These are phyloP conservation scores for Spilarctia lutea DNA, from an alignment of 2,888 invertebrate species.

Conservation along the genomic window DNA sequence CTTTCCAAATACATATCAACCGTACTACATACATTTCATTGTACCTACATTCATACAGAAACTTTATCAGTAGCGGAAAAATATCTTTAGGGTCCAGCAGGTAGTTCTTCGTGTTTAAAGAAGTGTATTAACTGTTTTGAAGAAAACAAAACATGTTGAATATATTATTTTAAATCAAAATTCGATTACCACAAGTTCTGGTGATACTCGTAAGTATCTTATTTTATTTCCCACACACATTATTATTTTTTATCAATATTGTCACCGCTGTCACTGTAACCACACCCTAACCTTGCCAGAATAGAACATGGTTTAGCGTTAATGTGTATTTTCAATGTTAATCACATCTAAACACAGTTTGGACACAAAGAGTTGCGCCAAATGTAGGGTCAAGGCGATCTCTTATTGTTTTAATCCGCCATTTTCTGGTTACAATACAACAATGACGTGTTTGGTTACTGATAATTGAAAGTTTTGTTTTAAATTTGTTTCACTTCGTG, in stretches of 20 bases:
- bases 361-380: conserved; percentile 57
- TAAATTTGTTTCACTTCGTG: conserved; percentile 7
- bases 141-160: no score
- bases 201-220: no score
- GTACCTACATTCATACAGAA: no score
- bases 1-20: no score
- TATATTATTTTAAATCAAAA: no score
- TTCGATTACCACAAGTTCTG: background rate
- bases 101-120: no score
- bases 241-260: no score
- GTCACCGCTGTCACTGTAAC: conserved; percentile 30
- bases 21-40: no score
- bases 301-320: conserved; percentile 46
- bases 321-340: conserved; percentile 65
- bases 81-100: no score
- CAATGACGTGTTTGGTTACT: conserved; percentile 29
- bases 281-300: conserved; percentile 59
- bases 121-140: no score
- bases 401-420: conserved; percentile 51
- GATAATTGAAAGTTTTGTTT: conserved; percentile 15
- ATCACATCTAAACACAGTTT: conserved; percentile 58
- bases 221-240: no score
- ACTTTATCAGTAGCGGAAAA: no score
- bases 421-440: conserved; percentile 32
- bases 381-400: conserved; percentile 59